These are phyloP conservation scores for Trichechus manatus DNA, from an alignment of 2,113 vertebrate genomes.

Conservation along the genomic window DNA sequence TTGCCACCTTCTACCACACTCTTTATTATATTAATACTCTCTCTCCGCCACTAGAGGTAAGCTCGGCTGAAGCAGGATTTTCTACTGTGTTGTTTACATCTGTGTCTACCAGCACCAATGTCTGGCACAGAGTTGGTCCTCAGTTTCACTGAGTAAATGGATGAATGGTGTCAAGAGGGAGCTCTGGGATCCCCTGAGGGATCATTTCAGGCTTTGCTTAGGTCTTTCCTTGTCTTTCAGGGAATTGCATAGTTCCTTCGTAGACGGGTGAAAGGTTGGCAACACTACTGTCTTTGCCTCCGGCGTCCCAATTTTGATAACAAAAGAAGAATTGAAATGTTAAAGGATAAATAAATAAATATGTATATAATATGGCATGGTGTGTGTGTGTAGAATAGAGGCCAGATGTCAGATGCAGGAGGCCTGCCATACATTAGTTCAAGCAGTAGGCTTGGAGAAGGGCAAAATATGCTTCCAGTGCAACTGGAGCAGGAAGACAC, in stretches of 20 bases:
- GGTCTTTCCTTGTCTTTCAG: background rate
- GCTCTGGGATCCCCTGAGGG: background rate
- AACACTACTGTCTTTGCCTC: background rate
- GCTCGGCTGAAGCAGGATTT: background rate
- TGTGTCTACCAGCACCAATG: background rate
- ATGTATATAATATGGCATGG: background rate
- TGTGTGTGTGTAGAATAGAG: background rate
- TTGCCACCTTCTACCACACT: background rate
- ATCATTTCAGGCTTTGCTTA: background rate
- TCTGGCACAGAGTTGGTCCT: background rate
- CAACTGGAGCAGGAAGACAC: background rate
- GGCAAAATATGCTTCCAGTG: background rate
- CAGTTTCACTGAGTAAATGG: background rate
- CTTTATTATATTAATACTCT: background rate
- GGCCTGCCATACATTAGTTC: background rate
- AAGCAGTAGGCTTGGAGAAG: background rate
- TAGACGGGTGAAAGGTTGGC: background rate
- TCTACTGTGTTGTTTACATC: background rate
- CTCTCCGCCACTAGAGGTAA: background rate
- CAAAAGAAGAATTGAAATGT: conserved; percentile 8
- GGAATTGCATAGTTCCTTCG: background rate
- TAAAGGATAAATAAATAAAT: background rate
- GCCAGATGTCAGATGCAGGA: background rate
- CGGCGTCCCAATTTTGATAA: background rate
- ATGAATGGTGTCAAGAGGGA: background rate